phyloP scores from a whole-genome alignment of 2,797 vertebrate species.

The Melanotaenia trifasciata region DNA sequence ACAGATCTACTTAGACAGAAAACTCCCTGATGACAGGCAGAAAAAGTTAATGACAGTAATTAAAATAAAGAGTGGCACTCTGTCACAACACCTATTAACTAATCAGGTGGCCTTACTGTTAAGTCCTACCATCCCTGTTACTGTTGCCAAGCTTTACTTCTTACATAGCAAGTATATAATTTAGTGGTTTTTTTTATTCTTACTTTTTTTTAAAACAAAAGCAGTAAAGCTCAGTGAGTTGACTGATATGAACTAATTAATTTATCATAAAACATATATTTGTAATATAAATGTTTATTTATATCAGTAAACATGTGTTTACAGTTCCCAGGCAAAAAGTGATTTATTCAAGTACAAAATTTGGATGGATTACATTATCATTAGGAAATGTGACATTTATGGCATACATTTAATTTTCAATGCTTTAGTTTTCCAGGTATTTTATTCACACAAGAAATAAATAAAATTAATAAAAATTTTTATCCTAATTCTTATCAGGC shows the following conservation, averaged over 20 bases:
- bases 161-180: background rate
- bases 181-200: background rate
- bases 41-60: background rate
- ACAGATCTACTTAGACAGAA: background rate
- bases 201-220: background rate
- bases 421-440: background rate
- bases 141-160: background rate
- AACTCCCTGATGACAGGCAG: background rate
- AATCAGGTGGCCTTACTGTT: background rate
- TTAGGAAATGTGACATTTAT: background rate
- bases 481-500: background rate
- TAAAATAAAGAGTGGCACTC: slow-evolving; percentile 1
- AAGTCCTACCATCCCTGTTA: background rate
- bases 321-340: no score
- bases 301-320: background rate
- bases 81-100: slow-evolving; percentile 2
- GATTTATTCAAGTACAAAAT: no score
- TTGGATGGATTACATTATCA: background rate
- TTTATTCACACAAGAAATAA: background rate
- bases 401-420: background rate
- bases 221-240: background rate
- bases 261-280: background rate
- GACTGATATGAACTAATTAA: background rate
- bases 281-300: background rate
- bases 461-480: background rate